These are phyloP conservation scores for Aegypius monachus DNA, from an alignment of 2,113 vertebrate genomes.

Conservation along the genomic window DNA sequence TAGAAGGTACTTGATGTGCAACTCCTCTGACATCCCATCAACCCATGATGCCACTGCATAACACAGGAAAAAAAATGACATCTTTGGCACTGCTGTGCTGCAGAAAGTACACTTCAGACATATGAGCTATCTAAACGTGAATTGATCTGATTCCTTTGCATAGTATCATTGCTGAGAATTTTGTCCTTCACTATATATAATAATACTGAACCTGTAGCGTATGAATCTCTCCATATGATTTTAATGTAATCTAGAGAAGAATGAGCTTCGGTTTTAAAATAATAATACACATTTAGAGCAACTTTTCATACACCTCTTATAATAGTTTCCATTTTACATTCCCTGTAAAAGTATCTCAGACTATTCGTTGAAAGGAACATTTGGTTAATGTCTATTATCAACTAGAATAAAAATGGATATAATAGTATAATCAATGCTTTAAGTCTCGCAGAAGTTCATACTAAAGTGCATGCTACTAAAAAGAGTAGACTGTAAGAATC, in stretches of 20 bases:
- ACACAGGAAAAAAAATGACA: neutral
- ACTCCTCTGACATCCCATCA: neutral
- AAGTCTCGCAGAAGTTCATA: neutral
- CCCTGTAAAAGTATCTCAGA: neutral
- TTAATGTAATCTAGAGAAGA: neutral
- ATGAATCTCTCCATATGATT: neutral
- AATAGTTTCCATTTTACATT: neutral
- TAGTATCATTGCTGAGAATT: neutral
- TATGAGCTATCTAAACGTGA: neutral
- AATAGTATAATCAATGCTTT: neutral
- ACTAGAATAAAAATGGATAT: neutral
- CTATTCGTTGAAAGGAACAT: neutral
- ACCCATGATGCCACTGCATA: neutral
- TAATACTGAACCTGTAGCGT: neutral
- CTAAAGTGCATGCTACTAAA: neutral
- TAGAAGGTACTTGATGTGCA: neutral
- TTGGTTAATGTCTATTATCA: neutral
- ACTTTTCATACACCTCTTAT: neutral
- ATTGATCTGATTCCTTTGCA: neutral
- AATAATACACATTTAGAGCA: neutral
- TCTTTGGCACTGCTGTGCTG: neutral
- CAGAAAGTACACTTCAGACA: neutral
- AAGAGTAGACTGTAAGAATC: neutral
- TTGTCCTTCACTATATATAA: neutral
- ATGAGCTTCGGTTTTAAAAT: neutral